Evolutionary conservation across 64 coral and sea anemone species (phyloP).

Genomic region (Montipora efflorescens): DNA sequence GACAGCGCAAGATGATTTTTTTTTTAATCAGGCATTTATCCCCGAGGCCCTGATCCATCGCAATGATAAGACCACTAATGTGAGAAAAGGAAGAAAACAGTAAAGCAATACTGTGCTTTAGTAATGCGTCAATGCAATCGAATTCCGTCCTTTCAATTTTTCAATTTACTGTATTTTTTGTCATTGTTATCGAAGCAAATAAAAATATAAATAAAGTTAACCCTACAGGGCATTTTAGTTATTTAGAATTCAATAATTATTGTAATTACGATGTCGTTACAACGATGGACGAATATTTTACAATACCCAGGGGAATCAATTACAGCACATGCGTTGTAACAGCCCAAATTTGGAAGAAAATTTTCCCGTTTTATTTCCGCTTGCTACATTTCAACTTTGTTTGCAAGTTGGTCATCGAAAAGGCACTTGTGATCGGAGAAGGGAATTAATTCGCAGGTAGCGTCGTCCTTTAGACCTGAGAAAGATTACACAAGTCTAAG

Average conservation of each 20-base stretch:
- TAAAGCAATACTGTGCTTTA: not conserved
- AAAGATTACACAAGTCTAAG: too few species aligned
- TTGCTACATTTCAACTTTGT: not conserved
- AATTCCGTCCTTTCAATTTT: not conserved
- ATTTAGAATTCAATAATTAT: not conserved
- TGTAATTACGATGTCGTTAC: not conserved
- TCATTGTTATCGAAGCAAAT: too few species aligned
- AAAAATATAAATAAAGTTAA: too few species aligned
- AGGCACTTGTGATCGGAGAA: not conserved
- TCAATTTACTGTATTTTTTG: not conserved
- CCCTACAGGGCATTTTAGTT: too few species aligned
- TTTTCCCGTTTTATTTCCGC: slow-evolving; percentile 38
- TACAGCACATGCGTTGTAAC: slow-evolving; percentile 51
- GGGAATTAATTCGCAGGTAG: too few species aligned
- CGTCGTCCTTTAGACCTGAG: not conserved
- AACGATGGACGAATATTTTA: slow-evolving; percentile 16
- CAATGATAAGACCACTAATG: not conserved
- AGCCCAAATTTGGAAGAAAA: not conserved
- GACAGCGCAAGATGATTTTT: not conserved
- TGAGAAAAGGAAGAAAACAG: too few species aligned
- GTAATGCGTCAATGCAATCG: not conserved
- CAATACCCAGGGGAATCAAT: slow-evolving; percentile 38
- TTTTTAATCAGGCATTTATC: not conserved
- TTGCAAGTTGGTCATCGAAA: slow-evolving; percentile 10
- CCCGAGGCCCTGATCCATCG: not conserved